Percentiles rank a stretch among this genome's conserved stretches.
These are phyloP conservation scores for Plodia interpunctella DNA, from an alignment of 1,140 invertebrate species.

Conservation along the genomic window DNA sequence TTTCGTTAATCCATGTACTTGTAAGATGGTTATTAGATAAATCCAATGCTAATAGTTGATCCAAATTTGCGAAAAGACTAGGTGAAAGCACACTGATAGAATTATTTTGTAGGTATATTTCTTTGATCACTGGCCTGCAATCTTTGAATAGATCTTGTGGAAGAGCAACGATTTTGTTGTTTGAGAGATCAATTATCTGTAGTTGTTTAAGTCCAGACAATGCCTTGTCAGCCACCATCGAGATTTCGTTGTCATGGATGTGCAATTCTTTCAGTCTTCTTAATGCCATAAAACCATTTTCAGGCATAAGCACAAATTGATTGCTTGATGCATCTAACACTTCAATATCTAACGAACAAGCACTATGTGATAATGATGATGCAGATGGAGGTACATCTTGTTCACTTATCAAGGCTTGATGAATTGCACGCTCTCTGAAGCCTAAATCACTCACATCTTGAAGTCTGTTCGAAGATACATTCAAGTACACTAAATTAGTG, in stretches of 20 bases:
- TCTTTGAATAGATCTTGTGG: constrained; percentile 91
- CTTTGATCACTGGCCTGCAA: constrained; percentile 85
- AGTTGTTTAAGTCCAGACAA: constrained; percentile 86
- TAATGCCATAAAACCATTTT: constrained; percentile 87
- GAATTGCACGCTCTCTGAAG: constrained; percentile 80
- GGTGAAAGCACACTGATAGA: constrained; percentile 89
- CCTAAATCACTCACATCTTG: constrained; percentile 90
- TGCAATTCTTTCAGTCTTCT: constrained; percentile 86
- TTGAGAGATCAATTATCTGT: constrained; percentile 89
- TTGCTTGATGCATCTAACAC: constrained; percentile 90
- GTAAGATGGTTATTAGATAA: constrained; percentile 92
- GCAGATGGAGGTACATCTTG: constrained; percentile 64
- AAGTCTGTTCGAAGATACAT: constrained; percentile 90
- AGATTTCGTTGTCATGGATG: constrained; percentile 90
- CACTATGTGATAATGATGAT: constrained; percentile 62
- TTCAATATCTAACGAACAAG: constrained; percentile 88
- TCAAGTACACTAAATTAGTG: constrained; percentile 85
- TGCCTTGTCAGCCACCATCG: constrained; percentile 89
- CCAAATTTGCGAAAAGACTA: constrained; percentile 88
- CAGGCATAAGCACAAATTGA: constrained; percentile 88
- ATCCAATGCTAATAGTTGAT: constrained; percentile 90
- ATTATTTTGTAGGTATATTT: constrained; percentile 93
- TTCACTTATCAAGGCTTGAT: constrained; percentile 81
- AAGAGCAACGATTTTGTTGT: constrained; percentile 91
- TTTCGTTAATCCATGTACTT: constrained; percentile 87